phyloP scores from a whole-genome alignment of 2,797 vertebrate genomes.

The Intellagama lesueurii region DNA sequence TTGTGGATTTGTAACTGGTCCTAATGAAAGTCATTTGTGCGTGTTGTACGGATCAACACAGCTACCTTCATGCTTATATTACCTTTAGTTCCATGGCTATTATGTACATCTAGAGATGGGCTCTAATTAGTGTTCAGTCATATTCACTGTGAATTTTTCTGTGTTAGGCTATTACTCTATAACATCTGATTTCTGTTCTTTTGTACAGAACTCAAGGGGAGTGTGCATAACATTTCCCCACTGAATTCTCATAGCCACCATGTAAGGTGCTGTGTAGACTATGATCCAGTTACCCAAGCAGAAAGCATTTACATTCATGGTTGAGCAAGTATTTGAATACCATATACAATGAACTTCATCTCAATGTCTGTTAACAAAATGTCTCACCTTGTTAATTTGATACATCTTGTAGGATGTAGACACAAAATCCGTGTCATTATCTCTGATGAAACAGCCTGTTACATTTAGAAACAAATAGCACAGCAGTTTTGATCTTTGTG shows the following conservation, averaged over 20 bases:
- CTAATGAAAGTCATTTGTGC: no score
- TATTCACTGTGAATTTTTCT: background rate
- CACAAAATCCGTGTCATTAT: background rate
- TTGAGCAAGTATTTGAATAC: background rate
- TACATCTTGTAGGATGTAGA: background rate
- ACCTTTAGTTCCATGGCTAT: no score
- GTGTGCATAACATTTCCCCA: background rate
- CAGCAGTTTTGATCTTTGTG: background rate
- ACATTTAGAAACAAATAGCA: background rate
- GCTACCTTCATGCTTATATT: no score
- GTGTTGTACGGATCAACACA: no score
- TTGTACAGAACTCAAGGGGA: background rate
- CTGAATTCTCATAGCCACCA: background rate
- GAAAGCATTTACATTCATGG: background rate
- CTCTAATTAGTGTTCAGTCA: background rate
- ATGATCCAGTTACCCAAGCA: background rate
- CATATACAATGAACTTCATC: background rate
- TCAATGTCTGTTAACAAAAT: background rate
- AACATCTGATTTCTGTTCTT: background rate
- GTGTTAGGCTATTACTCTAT: background rate
- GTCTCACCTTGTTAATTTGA: background rate
- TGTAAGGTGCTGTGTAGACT: background rate
- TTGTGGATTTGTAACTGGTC: no score
- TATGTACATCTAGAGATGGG: no score
- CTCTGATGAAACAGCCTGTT: background rate